Evolutionary conservation across 2,113 vertebrate genomes (phyloP).

Genomic region (Cinclus cinclus): DNA sequence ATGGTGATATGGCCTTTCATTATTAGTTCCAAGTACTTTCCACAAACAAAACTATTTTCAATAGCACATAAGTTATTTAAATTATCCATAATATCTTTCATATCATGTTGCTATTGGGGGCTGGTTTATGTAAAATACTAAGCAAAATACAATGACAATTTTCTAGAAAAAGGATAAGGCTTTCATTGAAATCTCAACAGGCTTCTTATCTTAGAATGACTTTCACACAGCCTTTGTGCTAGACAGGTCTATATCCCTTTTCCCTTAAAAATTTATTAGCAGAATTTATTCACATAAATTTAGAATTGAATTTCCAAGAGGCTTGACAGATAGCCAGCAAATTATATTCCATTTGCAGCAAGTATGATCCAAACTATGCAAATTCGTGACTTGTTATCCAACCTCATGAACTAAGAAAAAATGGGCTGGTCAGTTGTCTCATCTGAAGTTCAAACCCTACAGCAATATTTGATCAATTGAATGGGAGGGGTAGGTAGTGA

Average conservation of each 20-base stretch:
- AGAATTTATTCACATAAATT: neutral
- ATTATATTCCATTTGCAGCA: neutral
- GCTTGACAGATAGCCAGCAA: neutral
- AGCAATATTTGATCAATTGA: neutral
- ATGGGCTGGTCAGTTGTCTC: neutral
- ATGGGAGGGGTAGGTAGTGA: neutral
- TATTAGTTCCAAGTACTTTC: neutral
- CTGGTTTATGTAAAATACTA: neutral
- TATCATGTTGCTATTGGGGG: fast-evolving
- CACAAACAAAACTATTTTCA: neutral
- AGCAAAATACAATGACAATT: neutral
- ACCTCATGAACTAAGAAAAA: neutral
- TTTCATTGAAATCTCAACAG: neutral
- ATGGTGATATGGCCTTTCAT: neutral
- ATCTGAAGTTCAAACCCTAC: neutral
- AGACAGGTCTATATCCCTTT: neutral
- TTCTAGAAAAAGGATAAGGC: neutral
- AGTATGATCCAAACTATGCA: neutral
- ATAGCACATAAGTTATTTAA: neutral
- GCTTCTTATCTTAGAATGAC: neutral
- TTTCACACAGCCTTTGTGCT: neutral
- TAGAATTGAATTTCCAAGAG: neutral
- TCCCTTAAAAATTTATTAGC: neutral
- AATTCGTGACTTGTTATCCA: neutral
- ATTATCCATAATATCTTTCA: neutral